Percentiles rank a stretch among this genome's conserved stretches.
Evolutionary conservation across 2,113 vertebrate genomes (phyloP).

Genomic region (Lonchura striata): DNA sequence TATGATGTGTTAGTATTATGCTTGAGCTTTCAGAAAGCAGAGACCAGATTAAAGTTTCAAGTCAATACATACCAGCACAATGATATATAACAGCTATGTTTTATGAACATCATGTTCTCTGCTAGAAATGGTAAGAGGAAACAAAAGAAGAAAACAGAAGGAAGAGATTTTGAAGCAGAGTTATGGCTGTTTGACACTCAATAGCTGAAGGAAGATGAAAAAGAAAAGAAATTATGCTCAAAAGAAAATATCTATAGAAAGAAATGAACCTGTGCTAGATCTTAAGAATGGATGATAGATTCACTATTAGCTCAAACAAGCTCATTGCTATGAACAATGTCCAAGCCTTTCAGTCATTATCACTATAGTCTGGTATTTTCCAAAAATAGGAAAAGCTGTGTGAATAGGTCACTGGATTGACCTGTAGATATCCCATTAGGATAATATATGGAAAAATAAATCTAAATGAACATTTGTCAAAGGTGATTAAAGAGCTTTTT

Average conservation of each 20-base stretch:
- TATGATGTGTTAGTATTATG: background rate
- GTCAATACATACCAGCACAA: background rate
- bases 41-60: background rate
- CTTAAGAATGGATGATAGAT: background rate
- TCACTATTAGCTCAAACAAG: background rate
- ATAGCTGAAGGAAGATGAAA: background rate
- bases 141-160: background rate
- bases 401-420: background rate
- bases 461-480: background rate
- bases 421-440: background rate
- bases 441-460: background rate
- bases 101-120: background rate
- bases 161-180: background rate
- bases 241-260: background rate
- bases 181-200: background rate
- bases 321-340: background rate
- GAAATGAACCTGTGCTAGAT: background rate
- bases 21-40: background rate
- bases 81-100: background rate
- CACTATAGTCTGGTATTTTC: background rate
- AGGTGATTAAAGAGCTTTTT: background rate
- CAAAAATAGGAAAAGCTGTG: background rate
- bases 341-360: background rate
- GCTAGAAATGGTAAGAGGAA: background rate
- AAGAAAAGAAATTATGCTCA: background rate